phyloP scores from a whole-genome alignment of 2,113 vertebrate species.

The Pipra filicauda region DNA sequence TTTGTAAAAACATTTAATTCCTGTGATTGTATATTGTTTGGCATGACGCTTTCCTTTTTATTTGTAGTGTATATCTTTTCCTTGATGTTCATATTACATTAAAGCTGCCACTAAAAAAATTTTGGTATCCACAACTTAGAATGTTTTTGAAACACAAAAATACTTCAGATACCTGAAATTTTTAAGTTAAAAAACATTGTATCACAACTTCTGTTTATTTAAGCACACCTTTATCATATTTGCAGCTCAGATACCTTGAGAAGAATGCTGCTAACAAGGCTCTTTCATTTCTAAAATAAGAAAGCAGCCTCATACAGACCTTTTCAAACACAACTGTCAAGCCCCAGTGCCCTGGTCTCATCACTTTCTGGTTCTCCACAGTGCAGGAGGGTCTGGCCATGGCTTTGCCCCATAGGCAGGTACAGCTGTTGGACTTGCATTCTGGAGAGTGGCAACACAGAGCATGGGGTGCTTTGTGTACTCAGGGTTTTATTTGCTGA shows the following conservation, averaged over 20 bases:
- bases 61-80: background rate
- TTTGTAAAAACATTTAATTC: background rate
- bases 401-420: background rate
- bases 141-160: background rate
- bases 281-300: background rate
- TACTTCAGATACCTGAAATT: background rate
- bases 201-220: background rate
- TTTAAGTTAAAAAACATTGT: background rate
- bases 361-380: background rate
- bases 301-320: background rate
- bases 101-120: background rate
- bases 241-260: background rate
- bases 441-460: background rate
- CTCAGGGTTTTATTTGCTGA: rapidly evolving
- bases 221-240: background rate
- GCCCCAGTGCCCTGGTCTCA: too few relatives aligned
- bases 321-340: background rate
- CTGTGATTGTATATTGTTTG: background rate
- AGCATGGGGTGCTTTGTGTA: background rate
- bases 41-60: background rate
- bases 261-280: background rate
- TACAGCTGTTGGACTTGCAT: background rate
- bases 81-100: background rate
- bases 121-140: background rate
- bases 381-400: rapidly evolving